These are phyloP conservation scores for Nothobranchius furzeri DNA, from an alignment of 2,113 vertebrate species.

Conservation along the genomic window DNA sequence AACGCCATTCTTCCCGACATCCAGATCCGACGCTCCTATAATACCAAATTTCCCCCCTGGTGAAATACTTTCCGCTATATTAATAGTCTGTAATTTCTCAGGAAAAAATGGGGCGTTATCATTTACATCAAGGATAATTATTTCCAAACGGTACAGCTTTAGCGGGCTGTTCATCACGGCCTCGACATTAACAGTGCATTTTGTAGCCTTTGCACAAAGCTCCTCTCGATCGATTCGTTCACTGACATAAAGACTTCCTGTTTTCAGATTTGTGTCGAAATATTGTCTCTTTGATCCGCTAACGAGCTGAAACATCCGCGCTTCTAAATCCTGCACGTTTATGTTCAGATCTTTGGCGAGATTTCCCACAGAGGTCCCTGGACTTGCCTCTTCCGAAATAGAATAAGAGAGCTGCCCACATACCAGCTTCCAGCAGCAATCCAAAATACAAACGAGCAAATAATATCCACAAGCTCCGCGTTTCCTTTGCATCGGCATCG, in stretches of 20 bases:
- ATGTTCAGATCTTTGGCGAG: conserved; percentile 68
- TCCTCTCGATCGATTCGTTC: conserved; percentile 66
- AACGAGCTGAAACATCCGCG: conserved; percentile 67
- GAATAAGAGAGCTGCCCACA: conserved; percentile 69
- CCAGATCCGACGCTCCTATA: conserved; percentile 45
- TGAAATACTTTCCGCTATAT: conserved; percentile 56
- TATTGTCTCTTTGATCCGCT: conserved; percentile 60
- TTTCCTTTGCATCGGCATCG: conserved; percentile 26
- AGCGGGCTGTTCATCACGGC: conserved; percentile 68
- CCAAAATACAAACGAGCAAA: conserved; percentile 37
- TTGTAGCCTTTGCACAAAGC: conserved; percentile 39
- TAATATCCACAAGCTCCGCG: conserved; percentile 24
- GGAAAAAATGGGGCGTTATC: conserved; percentile 70
- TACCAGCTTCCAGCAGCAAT: conserved; percentile 35
- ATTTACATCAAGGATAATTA: conserved; percentile 71
- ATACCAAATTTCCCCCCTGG: conserved; percentile 61
- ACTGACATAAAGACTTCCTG: conserved; percentile 63
- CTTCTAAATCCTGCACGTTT: conserved; percentile 55
- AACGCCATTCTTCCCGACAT: conserved; percentile 63
- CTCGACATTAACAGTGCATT: conserved; percentile 53
- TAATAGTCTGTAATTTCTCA: conserved; percentile 38
- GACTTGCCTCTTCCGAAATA: conserved; percentile 69
- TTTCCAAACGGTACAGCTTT: conserved; percentile 66
- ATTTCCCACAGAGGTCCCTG: conserved; percentile 67
- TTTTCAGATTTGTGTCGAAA: conserved; percentile 69